A percentile compares a stretch with the other conserved stretches of the same genome.
phyloP scores from a whole-genome alignment of 2,797 vertebrate species.

The Enteromius radiatus region DNA sequence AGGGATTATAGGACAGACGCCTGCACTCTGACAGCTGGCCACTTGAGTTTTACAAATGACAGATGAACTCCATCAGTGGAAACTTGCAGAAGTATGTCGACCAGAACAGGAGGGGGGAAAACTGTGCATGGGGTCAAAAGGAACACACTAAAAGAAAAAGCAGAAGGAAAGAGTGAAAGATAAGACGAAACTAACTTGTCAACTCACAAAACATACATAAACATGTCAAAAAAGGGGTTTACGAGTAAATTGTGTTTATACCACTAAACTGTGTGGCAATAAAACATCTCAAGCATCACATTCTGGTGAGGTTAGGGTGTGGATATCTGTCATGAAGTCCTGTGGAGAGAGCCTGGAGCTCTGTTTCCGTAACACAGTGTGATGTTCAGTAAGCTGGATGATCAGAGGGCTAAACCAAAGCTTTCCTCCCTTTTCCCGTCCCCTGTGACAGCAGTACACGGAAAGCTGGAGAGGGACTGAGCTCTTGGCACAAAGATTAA shows the following conservation, averaged over 20 bases:
- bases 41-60: slow-evolving; percentile 58
- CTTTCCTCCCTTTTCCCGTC: slow-evolving; percentile 34
- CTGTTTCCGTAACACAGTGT: slow-evolving; percentile 37
- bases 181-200: neutral
- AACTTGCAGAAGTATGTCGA: slow-evolving; percentile 36
- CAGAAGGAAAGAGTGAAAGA: slow-evolving; percentile 27
- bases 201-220: slow-evolving; percentile 27
- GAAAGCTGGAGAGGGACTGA: slow-evolving; percentile 27
- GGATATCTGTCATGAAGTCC: slow-evolving; percentile 37
- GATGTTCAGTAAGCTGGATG: slow-evolving; percentile 44
- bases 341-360: slow-evolving; percentile 42
- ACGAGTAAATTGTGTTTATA: slow-evolving; percentile 27
- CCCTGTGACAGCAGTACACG: slow-evolving; percentile 27
- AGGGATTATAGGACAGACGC: slow-evolving; percentile 61
- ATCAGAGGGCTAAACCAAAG: slow-evolving; percentile 41
- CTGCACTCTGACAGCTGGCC: slow-evolving; percentile 59
- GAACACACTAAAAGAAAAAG: slow-evolving; percentile 25
- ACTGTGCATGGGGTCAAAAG: slow-evolving; percentile 2
- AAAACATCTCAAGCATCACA: slow-evolving; percentile 38
- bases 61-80: slow-evolving; percentile 53
- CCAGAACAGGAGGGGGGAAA: slow-evolving; percentile 17
- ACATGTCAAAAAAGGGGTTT: slow-evolving; percentile 20
- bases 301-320: slow-evolving; percentile 24
- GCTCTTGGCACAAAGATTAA: slow-evolving; percentile 39
- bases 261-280: slow-evolving; percentile 32